Evolutionary conservation across 2,888 invertebrate genomes (phyloP).

Genomic region (Trypoxylon attenuatum): DNA sequence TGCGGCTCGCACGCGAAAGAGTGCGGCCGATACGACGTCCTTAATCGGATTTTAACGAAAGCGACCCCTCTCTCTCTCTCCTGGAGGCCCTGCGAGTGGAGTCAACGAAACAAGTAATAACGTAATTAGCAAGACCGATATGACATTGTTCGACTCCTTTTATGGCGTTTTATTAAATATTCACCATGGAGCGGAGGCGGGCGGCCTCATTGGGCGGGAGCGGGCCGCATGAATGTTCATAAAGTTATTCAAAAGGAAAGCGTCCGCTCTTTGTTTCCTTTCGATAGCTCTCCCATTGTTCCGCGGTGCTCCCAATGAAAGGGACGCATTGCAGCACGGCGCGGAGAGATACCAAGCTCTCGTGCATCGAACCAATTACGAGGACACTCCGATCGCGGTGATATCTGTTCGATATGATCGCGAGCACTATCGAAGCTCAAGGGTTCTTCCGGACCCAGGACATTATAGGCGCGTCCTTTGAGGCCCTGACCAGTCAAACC

Average conservation of each 20-base stretch:
- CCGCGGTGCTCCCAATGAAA: conserved; percentile 1
- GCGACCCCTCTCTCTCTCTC: too few species aligned
- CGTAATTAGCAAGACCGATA: background rate
- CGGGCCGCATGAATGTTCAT: conserved; percentile 17
- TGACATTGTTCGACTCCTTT: background rate
- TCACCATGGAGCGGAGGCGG: too few species aligned
- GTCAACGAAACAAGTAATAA: background rate
- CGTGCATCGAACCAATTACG: conserved; percentile 22
- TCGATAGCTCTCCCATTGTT: background rate
- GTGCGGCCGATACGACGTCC: background rate
- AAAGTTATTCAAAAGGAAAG: conserved; percentile 5
- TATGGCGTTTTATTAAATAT: background rate
- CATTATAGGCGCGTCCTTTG: conserved; percentile 44
- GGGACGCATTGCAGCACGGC: background rate
- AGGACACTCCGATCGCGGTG: conserved; percentile 38
- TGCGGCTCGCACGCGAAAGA: too few species aligned
- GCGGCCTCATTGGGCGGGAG: background rate
- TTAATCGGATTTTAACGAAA: background rate
- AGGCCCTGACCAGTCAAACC: conserved; percentile 39
- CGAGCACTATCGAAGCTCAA: conserved; percentile 21
- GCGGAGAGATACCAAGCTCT: background rate
- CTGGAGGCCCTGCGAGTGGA: background rate
- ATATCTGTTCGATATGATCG: conserved; percentile 14
- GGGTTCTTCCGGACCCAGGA: conserved; percentile 40
- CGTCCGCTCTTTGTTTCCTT: background rate